Percentiles rank a stretch among this genome's conserved stretches.
These are phyloP conservation scores for Lycocerus yunnanus DNA, from an alignment of 2,888 invertebrate species.

Conservation along the genomic window DNA sequence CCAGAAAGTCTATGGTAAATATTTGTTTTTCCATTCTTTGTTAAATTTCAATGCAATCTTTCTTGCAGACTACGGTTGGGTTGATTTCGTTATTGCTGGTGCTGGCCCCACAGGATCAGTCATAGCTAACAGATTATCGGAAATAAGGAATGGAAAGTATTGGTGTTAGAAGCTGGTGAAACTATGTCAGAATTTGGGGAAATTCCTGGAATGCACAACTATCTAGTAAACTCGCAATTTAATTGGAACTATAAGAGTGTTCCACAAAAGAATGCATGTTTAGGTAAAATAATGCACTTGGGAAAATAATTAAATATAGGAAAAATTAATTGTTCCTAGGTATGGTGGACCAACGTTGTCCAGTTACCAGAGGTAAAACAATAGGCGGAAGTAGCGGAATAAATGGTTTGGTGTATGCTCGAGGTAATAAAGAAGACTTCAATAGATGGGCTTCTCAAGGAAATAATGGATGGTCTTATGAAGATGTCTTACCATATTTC, in stretches of 20 bases:
- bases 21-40: too few relatives aligned
- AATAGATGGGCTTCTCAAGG: conserved; percentile 70
- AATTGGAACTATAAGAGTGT: not conserved
- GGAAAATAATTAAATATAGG: too few relatives aligned
- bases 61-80: not conserved
- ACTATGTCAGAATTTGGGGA: not conserved
- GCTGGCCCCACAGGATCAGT: not conserved
- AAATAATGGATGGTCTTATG: conserved; percentile 71
- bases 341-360: conserved; percentile 28
- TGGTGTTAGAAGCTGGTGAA: not conserved
- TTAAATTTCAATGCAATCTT: too few relatives aligned
- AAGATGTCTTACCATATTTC: conserved; percentile 59
- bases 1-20: not conserved
- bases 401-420: conserved; percentile 60
- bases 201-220: not conserved
- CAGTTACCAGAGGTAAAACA: conserved; percentile 61
- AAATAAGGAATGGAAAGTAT: not conserved
- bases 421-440: conserved; percentile 68
- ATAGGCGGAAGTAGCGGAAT: conserved; percentile 58
- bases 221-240: not conserved
- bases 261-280: not conserved
- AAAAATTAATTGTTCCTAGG: not conserved
- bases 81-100: not conserved
- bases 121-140: not conserved
- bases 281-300: not conserved